Conservation (phyloP, 2,888 invertebrate genomes). For the Shargacucullia verbasci region DNA sequence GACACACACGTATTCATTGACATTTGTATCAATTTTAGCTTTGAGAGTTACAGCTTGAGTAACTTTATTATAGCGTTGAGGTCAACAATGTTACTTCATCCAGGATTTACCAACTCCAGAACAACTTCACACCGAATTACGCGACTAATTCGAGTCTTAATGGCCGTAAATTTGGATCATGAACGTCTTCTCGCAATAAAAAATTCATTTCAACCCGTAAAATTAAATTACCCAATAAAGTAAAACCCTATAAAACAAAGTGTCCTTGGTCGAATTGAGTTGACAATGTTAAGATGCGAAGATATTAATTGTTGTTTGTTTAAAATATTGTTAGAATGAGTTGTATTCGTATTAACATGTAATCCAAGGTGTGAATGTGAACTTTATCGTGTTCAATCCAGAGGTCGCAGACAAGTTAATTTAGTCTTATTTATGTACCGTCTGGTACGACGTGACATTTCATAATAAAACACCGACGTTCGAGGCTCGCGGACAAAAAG, state of each 20-base stretch:
- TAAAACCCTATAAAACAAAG: conserved; percentile 30
- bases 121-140: conserved; percentile 35
- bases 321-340: conserved; percentile 17
- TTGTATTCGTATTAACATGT: conserved; percentile 50
- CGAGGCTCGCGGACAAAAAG: conserved; percentile 69
- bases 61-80: conserved; percentile 1
- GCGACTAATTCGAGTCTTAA: conserved; percentile 33
- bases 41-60: too few species aligned
- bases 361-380: conserved; percentile 74
- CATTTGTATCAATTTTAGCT: too few species aligned
- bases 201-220: conserved; percentile 36
- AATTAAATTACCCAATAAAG: conserved; percentile 39
- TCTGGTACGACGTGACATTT: conserved; percentile 86
- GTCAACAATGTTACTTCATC: conserved; percentile 26
- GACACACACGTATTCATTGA: too few species aligned
- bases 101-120: conserved; percentile 30
- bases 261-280: conserved; percentile 16
- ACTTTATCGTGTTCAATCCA: conserved; percentile 72
- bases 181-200: conserved; percentile 40
- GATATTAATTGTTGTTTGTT: conserved; percentile 26
- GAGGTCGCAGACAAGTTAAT: conserved; percentile 87
- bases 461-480: conserved; percentile 81
- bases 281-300: conserved; percentile 15
- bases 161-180: conserved; percentile 37
- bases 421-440: conserved; percentile 86